These are phyloP conservation scores for Tyto alba DNA, from an alignment of 2,113 vertebrate genomes.

Conservation along the genomic window DNA sequence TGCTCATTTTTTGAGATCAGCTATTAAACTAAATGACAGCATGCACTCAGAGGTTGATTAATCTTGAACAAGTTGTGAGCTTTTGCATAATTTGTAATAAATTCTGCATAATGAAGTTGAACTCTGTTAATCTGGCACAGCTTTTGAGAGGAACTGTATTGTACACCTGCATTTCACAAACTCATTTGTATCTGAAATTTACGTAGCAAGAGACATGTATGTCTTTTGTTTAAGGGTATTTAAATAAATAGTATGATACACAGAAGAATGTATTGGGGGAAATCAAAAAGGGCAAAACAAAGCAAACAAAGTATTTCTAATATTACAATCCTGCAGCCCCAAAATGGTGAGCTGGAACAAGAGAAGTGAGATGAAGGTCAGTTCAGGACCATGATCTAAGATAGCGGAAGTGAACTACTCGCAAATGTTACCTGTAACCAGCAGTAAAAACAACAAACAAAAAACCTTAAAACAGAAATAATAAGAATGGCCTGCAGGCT, in stretches of 20 bases:
- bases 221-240: not conserved
- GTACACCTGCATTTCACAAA: not conserved
- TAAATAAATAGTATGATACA: not conserved
- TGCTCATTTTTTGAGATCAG: not conserved
- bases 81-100: not conserved
- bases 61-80: not conserved
- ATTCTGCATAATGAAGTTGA: not conserved
- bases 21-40: not conserved
- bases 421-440: not conserved
- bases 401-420: not conserved
- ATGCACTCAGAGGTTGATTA: not conserved
- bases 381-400: not conserved
- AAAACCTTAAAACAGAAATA: not conserved
- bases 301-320: not conserved
- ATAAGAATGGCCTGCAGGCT: not conserved
- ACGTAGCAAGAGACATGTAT: not conserved
- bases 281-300: not conserved
- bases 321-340: not conserved
- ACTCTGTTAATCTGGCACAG: not conserved
- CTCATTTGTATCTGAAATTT: not conserved
- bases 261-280: not conserved
- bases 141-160: not conserved
- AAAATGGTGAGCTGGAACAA: not conserved
- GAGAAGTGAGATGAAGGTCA: not conserved
- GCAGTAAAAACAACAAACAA: not conserved